Conservation (phyloP, 2,888 invertebrate species). For the Synergus itoensis region DNA sequence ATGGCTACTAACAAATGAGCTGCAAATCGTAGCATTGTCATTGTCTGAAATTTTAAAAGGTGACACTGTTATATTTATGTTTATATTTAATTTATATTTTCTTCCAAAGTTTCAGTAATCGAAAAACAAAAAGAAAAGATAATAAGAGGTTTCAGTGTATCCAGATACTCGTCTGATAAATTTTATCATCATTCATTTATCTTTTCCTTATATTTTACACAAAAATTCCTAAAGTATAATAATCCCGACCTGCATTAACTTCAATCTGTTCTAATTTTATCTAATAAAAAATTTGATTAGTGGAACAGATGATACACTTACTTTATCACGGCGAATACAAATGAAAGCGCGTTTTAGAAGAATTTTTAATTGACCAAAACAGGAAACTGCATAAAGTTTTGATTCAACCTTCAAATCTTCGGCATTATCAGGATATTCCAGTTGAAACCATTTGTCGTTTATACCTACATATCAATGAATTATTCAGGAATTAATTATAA, state of each 20-base stretch:
- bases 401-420: not conserved
- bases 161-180: too few species aligned
- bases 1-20: constrained; percentile 81
- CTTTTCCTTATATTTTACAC: too few species aligned
- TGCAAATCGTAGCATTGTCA: constrained; percentile 78
- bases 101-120: not conserved
- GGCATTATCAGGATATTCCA: not conserved
- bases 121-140: not conserved
- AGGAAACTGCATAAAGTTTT: constrained; percentile 61
- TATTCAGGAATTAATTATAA: not conserved
- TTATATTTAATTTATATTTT: not conserved
- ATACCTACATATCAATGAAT: not conserved
- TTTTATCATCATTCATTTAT: too few species aligned
- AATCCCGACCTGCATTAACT: not conserved
- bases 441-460: not conserved
- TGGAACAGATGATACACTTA: constrained; percentile 60
- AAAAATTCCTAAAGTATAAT: too few species aligned
- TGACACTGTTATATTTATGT: too few species aligned
- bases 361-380: constrained; percentile 77
- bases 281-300: too few species aligned
- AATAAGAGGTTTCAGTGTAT: too few species aligned
- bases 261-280: not conserved
- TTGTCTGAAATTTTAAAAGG: constrained; percentile 67
- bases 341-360: constrained; percentile 79
- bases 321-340: constrained; percentile 76